phyloP scores from a whole-genome alignment of 2,797 vertebrate genomes.

The Phataginus tricuspis region DNA sequence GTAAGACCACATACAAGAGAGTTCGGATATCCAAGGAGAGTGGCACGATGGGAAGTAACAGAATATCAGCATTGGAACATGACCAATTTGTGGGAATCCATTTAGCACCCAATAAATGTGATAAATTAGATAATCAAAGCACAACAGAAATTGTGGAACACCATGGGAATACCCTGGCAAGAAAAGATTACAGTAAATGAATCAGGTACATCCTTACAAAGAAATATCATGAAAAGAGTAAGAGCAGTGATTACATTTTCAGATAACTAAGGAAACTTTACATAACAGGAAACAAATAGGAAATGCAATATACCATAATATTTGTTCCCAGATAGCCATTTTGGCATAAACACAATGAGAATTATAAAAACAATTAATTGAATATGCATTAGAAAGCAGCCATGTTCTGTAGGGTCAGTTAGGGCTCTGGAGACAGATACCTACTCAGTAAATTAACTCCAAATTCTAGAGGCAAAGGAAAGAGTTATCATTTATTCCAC shows the following conservation, averaged over 20 bases:
- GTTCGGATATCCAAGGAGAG: background rate
- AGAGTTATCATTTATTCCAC: background rate
- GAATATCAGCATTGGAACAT: background rate
- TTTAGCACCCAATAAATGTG: background rate
- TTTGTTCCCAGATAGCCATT: background rate
- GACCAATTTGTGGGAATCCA: background rate
- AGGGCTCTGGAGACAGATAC: background rate
- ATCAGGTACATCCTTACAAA: background rate
- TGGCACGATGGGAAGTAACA: background rate
- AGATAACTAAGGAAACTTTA: background rate
- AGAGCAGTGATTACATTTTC: background rate
- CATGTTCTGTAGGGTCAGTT: background rate
- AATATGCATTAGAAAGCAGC: background rate
- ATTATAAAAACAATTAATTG: background rate
- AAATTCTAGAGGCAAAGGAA: slow-evolving; percentile 4
- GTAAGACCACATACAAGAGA: background rate
- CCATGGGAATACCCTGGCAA: background rate
- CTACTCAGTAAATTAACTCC: background rate
- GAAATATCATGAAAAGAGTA: background rate
- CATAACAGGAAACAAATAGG: slow-evolving; percentile 20
- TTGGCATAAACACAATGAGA: background rate
- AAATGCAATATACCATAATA: background rate
- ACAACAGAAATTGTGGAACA: background rate
- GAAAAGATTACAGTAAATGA: background rate
- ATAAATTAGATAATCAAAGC: background rate